Percentiles rank a stretch among this genome's conserved stretches.
Conservation (phyloP, 2,113 vertebrate genomes). For the Dendropsophus ebraccatus region DNA sequence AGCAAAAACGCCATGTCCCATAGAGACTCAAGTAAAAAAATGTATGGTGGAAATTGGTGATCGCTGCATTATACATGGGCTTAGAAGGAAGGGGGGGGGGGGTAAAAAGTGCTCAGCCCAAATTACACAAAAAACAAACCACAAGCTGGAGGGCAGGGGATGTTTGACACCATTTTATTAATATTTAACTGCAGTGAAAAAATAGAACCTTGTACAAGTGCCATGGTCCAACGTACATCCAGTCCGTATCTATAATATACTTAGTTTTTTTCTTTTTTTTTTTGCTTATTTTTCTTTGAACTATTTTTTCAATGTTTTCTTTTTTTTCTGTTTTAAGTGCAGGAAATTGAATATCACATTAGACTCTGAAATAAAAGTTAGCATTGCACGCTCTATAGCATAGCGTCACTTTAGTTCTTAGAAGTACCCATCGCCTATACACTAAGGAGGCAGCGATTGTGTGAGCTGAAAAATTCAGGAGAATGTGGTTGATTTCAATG, state of each 20-base stretch:
- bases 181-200: constrained; percentile 95
- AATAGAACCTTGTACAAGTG: constrained; percentile 97
- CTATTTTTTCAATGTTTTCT: constrained; percentile 63
- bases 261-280: constrained; percentile 60
- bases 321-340: constrained; percentile 58
- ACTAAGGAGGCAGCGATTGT: background rate
- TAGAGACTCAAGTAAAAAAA: background rate
- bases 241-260: constrained; percentile 68
- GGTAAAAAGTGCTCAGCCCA: constrained; percentile 34
- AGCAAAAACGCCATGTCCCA: background rate
- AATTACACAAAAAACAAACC: constrained; percentile 68
- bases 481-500: background rate
- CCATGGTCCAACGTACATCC: constrained; percentile 77
- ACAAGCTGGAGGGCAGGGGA: constrained; percentile 80
- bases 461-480: background rate
- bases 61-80: background rate
- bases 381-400: constrained; percentile 48
- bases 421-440: constrained; percentile 1
- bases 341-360: constrained; percentile 57
- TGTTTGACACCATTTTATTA: constrained; percentile 92
- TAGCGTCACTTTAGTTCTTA: constrained; percentile 35
- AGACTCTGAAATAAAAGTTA: constrained; percentile 55
- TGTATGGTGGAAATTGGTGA: too few species aligned
- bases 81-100: background rate
- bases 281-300: constrained; percentile 61